Evolutionary conservation across 2,113 vertebrate species (phyloP).

Genomic region (Pontoporia blainvillei): DNA sequence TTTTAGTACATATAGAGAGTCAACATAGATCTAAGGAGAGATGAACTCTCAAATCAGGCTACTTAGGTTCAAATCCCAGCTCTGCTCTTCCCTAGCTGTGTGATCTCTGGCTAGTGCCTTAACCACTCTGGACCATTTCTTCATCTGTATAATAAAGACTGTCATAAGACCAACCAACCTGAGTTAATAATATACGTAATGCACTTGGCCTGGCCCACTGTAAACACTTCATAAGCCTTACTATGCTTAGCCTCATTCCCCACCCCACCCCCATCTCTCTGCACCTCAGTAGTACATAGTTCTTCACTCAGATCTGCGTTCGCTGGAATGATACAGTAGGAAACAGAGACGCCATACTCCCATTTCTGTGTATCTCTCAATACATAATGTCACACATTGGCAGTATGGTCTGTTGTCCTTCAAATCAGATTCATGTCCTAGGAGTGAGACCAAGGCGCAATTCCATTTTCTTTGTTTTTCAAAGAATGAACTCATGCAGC

Average conservation of each 20-base stretch:
- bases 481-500: neutral
- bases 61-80: neutral
- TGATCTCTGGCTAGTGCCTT: neutral
- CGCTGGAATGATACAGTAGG: neutral
- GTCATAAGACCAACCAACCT: neutral
- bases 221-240: neutral
- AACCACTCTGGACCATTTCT: neutral
- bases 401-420: neutral
- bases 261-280: neutral
- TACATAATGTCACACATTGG: neutral
- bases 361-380: neutral
- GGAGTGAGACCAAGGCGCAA: neutral
- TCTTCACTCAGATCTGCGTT: neutral
- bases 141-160: neutral
- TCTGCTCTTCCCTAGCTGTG: neutral
- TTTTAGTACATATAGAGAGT: neutral
- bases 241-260: neutral
- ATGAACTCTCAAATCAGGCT: neutral
- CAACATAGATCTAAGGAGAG: neutral
- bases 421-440: neutral
- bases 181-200: neutral
- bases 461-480: conserved; percentile 17
- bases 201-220: neutral
- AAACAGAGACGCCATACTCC: neutral
- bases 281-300: accelerated